Conservation (phyloP, 2,888 invertebrate species). For the Schizaphis graminum region DNA sequence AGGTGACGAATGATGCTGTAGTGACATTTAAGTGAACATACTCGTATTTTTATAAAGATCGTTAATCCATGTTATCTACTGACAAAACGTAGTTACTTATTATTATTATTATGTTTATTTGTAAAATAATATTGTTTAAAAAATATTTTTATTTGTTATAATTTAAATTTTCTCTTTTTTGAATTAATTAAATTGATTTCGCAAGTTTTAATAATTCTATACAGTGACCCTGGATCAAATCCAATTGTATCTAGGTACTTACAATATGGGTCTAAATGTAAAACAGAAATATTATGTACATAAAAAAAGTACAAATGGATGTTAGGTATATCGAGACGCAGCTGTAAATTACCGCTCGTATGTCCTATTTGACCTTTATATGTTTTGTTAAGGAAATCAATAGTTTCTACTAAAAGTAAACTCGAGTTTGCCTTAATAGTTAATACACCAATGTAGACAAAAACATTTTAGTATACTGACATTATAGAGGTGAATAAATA, state of each 20-base stretch:
- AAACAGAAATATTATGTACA: background rate
- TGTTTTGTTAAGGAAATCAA: slow-evolving; percentile 28
- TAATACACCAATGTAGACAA: background rate
- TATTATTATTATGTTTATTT: background rate
- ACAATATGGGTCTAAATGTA: background rate
- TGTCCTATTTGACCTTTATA: slow-evolving; percentile 47
- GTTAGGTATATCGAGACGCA: background rate
- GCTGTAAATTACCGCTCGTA: background rate
- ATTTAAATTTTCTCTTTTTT: background rate
- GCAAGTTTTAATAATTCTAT: background rate
- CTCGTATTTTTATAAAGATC: background rate
- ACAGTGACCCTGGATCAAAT: background rate
- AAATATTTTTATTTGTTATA: background rate
- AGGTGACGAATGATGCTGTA: slow-evolving; percentile 33
- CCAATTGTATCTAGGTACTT: background rate
- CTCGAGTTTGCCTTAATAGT: background rate
- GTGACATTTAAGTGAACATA: slow-evolving; percentile 42
- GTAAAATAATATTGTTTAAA: background rate
- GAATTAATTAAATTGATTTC: background rate
- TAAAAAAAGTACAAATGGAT: background rate
- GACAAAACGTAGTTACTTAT: background rate
- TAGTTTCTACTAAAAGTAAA: slow-evolving; percentile 5
- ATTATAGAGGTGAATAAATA: background rate
- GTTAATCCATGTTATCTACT: background rate
- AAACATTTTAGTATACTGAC: background rate